Evolutionary conservation across 1,140 invertebrate species (phyloP), one percentile per base, ranked within the genome.

Genomic region (Cecropterus lyciades): DNA sequence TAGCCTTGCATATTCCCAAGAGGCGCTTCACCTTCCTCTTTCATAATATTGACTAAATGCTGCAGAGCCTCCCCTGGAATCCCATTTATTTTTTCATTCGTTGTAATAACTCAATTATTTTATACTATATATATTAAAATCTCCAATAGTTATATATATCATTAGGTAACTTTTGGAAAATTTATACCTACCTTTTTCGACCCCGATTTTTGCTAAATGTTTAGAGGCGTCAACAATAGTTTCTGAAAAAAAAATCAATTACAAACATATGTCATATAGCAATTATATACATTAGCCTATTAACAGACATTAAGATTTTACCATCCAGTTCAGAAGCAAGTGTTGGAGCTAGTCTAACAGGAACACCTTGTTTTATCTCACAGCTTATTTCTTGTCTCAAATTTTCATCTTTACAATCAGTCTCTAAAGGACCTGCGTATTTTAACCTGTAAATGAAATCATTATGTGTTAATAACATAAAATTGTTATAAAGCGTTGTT

Each of bases 161-260:
- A 33, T 9, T 33, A 10, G 1, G 7, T 33, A 8, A 33, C 6
- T 4, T 33, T n/a, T 30, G 20, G n/a, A n/a, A n/a, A n/a, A 16
- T 46, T 30, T 27, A 40, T 42, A 49, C 13, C 65, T 77, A 84
- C 85, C 84, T 78, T 83, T 86, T 43, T 78, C 80, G 5, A 43
- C 69, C 46, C 79, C 85, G 46, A 79, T 17, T 62, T 82, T 82
- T 16, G 85, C 85, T 27, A 88, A 77, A 74, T 85, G 81, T 43
- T 75, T 79, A 3, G 83, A 69, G 43, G 83, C 84, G 8, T 83
- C 79, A 7, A 65, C 67, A 70, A 85, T 81, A 5, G 80, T 82
- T n/a, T 46, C 85, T 88, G 53, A 56, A 79, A 76, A 17, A 16
- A 65, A 63, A 69, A 65, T 37, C 6, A 33, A 33, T 33, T 10